Base-by-base conservation (phyloP, 2,113 vertebrate genomes). In the Ophiodon elongatus region DNA sequence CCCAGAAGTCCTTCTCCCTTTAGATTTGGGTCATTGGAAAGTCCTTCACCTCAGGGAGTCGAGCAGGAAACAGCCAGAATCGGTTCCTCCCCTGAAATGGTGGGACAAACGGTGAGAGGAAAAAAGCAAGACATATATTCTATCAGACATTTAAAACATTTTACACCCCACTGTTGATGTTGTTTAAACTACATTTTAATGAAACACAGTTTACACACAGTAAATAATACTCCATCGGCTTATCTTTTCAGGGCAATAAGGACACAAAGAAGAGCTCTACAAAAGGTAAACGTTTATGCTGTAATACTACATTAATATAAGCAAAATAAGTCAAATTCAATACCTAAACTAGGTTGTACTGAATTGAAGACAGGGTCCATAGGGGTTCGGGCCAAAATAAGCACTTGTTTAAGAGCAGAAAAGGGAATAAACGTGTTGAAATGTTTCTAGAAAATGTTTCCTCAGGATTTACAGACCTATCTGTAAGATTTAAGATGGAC, bases 31-130 rank as follows among this genome's bases (percentile, higher is more conserved):
- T 56, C 76, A 4, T 79, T 70, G 35, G 80, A 88, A 63, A 91
- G 90, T 74, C 47, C 75, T 1, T 94, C 91, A 8, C 88, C 89
- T 39, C 64, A 29, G 8, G 25, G 17, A 19, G 7, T 39, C 25
- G 65, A 69, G 33, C 85, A 75, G 11, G 80, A 84, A 2, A 86
- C 73, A 17, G 52, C 66, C 2, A 96, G 94, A 43, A 39, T 92
- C 60, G 94, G 85, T 43, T 96, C 94, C 73, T 93, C 89, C 59
- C 93, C 95, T 45, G 95, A 96, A 17, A 96, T 96, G 95, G 94
- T 92, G n/a, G 92, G 93, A 65, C 89, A 92, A 33, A 89, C 69
- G 87, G 94, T 95, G 75, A 91, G 93, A 25, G 10, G 11, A 23
- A 66, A 6, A 37, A 33, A 59, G 4, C 33, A 31, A 23, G 27